These are phyloP conservation scores for Varanus komodoensis DNA, from an alignment of 2,113 vertebrate species.

Conservation along the genomic window DNA sequence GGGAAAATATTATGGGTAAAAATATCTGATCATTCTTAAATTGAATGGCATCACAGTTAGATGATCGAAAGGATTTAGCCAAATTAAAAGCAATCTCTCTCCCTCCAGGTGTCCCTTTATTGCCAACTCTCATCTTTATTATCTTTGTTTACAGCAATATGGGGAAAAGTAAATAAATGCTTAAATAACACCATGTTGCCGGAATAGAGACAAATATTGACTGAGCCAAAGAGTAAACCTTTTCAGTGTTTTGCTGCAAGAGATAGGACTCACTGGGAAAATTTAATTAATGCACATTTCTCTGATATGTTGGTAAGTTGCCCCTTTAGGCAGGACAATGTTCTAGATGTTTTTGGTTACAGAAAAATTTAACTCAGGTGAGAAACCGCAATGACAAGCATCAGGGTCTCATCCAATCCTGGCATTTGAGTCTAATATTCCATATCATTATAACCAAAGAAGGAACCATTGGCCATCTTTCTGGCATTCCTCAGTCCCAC, in stretches of 20 bases:
- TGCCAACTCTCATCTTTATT: slow-evolving; percentile 13
- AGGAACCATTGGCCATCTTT: neutral
- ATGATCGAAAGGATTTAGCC: neutral
- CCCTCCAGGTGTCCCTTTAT: slow-evolving; percentile 8
- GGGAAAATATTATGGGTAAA: neutral
- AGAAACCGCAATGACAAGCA: too few species aligned
- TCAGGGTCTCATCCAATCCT: neutral
- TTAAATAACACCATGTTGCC: slow-evolving; percentile 5
- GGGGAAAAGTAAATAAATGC: slow-evolving; percentile 14
- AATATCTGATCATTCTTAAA: neutral
- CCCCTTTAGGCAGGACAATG: neutral
- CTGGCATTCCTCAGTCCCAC: neutral
- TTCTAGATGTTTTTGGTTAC: neutral
- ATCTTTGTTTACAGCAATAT: slow-evolving; percentile 8
- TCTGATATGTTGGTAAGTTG: neutral
- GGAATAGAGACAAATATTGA: slow-evolving; percentile 9
- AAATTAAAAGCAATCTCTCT: slow-evolving; percentile 25
- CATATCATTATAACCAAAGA: neutral
- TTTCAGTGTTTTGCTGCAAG: neutral
- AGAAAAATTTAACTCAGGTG: neutral
- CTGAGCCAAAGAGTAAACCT: neutral
- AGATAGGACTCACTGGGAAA: neutral
- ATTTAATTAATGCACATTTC: neutral
- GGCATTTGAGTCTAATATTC: neutral
- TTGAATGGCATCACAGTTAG: neutral